phyloP scores from a whole-genome alignment of 2,113 vertebrate genomes.

The Acrocephalus kingi region DNA sequence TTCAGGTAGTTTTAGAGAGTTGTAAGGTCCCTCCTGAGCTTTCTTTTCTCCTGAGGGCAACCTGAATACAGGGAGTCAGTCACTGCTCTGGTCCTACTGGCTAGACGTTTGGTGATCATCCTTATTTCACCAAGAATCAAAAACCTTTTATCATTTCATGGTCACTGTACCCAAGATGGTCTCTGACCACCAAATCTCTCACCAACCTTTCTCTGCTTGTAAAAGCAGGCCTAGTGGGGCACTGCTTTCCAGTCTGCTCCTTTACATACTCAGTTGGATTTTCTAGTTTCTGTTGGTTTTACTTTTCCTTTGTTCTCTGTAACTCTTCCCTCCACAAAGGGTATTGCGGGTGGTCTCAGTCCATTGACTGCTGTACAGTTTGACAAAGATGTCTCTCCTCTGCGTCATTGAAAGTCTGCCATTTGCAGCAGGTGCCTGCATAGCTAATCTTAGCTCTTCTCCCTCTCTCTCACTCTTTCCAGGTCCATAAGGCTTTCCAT shows the following conservation, averaged over 20 bases:
- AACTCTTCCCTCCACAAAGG: neutral
- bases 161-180: neutral
- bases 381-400: neutral
- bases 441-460: neutral
- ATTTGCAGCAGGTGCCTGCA: neutral
- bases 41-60: neutral
- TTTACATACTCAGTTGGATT: neutral
- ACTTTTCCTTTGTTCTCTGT: neutral
- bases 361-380: neutral
- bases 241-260: neutral
- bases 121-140: neutral
- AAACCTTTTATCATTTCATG: neutral
- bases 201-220: neutral
- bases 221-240: neutral
- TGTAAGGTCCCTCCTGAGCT: neutral
- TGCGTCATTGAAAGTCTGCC: neutral
- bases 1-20: neutral
- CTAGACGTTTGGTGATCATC: neutral
- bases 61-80: too few species aligned
- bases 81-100: neutral
- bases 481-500: neutral
- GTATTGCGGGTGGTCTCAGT: neutral
- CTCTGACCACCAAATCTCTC: neutral
- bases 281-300: neutral
- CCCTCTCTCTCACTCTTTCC: neutral